These are phyloP conservation scores for Ardeotis arabs DNA, from an alignment of 2,113 vertebrate species.

Conservation along the genomic window DNA sequence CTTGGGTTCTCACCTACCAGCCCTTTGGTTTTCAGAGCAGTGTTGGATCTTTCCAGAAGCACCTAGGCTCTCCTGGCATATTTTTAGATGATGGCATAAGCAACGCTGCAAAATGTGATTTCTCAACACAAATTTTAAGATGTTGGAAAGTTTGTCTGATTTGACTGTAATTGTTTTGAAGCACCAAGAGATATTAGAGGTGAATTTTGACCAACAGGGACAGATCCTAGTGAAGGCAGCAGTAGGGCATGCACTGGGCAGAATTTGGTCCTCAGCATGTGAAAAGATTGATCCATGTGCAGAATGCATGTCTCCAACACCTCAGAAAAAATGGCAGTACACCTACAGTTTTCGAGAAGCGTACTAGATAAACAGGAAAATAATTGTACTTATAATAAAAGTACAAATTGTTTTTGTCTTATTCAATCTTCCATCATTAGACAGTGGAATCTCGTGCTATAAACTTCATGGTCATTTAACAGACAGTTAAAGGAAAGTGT, in stretches of 20 bases:
- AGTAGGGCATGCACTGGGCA: not conserved
- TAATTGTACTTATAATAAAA: not conserved
- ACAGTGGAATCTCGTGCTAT: not conserved
- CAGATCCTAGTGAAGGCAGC: not conserved
- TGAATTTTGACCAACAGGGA: not conserved
- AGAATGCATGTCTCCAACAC: not conserved
- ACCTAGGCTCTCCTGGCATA: not conserved
- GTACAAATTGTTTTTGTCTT: not conserved
- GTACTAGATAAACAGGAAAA: not conserved
- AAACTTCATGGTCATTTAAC: not conserved
- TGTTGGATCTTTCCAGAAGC: not conserved
- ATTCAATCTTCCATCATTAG: not conserved
- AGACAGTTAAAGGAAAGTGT: not conserved
- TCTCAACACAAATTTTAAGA: not conserved
- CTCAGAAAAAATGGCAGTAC: not conserved
- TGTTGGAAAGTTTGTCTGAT: not conserved
- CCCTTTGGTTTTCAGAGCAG: not conserved
- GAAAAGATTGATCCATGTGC: not conserved
- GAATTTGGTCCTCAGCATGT: not conserved
- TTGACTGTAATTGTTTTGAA: not conserved
- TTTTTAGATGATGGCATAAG: not conserved
- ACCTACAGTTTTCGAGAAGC: not conserved
- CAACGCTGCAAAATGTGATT: not conserved
- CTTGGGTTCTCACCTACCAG: not conserved
- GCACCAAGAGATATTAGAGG: not conserved